A percentile compares a stretch with the other conserved stretches of the same genome.
phyloP scores from a whole-genome alignment of 2,797 vertebrate species.

The Xyrichtys novacula region DNA sequence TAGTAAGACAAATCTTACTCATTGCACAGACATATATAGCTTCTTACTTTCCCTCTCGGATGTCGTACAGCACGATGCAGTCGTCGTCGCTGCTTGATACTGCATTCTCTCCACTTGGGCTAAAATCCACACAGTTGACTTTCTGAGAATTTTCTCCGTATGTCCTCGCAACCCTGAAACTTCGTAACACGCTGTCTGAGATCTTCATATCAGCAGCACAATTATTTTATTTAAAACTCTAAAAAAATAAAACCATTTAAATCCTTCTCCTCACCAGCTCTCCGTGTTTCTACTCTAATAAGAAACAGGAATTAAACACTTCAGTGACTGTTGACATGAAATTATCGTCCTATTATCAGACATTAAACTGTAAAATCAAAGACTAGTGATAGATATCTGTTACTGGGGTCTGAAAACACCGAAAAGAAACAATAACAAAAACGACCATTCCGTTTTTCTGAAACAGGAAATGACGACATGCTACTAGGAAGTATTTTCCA shows the following conservation, averaged over 20 bases:
- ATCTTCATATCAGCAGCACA: conserved; percentile 87
- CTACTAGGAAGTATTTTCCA: too few species aligned
- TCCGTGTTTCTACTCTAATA: neutral
- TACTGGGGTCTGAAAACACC: fast-evolving
- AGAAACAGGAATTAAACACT: neutral
- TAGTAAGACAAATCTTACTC: too few species aligned
- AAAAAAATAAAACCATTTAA: neutral
- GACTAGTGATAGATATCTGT: too few species aligned
- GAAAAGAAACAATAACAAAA: fast-evolving
- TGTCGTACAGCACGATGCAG: conserved; percentile 93
- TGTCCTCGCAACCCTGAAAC: conserved; percentile 93
- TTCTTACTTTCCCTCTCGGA: conserved; percentile 93
- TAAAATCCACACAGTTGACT: conserved; percentile 94
- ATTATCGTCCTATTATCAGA: neutral
- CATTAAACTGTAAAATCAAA: neutral
- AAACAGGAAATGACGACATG: conserved; percentile 36
- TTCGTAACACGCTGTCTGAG: conserved; percentile 90
- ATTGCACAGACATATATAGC: too few species aligned
- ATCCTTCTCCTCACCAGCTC: neutral
- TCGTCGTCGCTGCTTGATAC: conserved; percentile 95
- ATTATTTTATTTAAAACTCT: too few species aligned
- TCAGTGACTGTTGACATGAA: fast-evolving
- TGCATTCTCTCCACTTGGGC: conserved; percentile 91
- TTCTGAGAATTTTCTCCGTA: conserved; percentile 90
- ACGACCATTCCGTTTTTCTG: neutral